Evolutionary conservation across 2,888 invertebrate species (phyloP).

Genomic region (Lithodes maja): DNA sequence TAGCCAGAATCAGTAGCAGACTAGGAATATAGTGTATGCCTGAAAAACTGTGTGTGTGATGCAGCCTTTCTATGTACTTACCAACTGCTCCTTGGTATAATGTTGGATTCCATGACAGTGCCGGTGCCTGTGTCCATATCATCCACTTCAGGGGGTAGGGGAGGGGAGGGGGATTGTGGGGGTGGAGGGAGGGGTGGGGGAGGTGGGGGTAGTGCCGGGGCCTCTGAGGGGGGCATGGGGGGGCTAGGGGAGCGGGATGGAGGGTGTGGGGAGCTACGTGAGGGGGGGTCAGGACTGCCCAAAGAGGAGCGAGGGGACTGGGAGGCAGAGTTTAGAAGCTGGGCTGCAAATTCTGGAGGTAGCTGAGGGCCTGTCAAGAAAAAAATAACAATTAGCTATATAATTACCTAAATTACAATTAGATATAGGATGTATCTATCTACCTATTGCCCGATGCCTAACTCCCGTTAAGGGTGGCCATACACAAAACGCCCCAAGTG

Average conservation of each 20-base stretch:
- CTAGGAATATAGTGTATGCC: too few species aligned
- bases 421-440: too few species aligned
- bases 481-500: too few species aligned
- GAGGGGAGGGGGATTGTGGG: slow-evolving; percentile 38
- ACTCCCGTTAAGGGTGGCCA: too few species aligned
- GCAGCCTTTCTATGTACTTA: not conserved
- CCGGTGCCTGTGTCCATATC: not conserved
- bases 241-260: slow-evolving; percentile 43
- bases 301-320: slow-evolving; percentile 64
- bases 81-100: slow-evolving; percentile 35
- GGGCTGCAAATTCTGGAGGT: slow-evolving; percentile 68
- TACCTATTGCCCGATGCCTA: too few species aligned
- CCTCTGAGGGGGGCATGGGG: slow-evolving; percentile 55
- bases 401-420: too few species aligned
- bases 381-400: not conserved
- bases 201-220: slow-evolving; percentile 56
- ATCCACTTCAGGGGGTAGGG: slow-evolving; percentile 23
- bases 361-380: slow-evolving; percentile 62
- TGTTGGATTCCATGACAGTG: slow-evolving; percentile 12
- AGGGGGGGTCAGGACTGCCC: slow-evolving; percentile 33
- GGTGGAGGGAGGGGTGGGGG: slow-evolving; percentile 51
- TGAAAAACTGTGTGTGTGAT: too few species aligned
- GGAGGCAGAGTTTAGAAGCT: slow-evolving; percentile 58
- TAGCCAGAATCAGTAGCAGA: too few species aligned
- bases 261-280: slow-evolving; percentile 38